Evolutionary conservation across 2,797 vertebrate species (phyloP), one percentile per base, ranked within the genome.

Genomic region (Threskiornis aethiopicus): DNA sequence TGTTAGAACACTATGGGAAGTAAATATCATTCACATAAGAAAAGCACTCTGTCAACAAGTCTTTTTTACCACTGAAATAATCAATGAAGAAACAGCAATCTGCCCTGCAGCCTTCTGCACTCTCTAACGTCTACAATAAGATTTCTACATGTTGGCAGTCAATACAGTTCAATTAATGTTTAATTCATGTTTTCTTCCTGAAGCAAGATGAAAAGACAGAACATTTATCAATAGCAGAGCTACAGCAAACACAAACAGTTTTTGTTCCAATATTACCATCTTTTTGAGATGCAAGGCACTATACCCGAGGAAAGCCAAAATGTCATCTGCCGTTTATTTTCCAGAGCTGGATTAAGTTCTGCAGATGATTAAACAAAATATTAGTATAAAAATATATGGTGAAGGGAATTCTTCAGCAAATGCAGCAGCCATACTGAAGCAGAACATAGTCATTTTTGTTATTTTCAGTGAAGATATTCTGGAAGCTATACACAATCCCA

Each of bases 81-180:
- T 97, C 97, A 93, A 95, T 96, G 96, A 90, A 89, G 94, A 86
- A 97, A 78, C 88, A 96, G 85, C 91, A 85, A 93, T 86, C 87
- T 87, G 41, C 89, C 94, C 94, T 84, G 72, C 58, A 96, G 96
- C 86, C 84, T 95, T 84, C 90, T 94, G 77, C 90, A 94, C 84
- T 94, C 70, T 78, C 92, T 88, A 97, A 67, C 28, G 2, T 95
- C 95, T 96, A 95, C 95, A 98, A 89, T 96, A 87, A 69, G 89
- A 96, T 96, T 96, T 94, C 94, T 95, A 79, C 86, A 39, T 64
- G 90, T 90, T 93, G 93, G 95, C 95, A 96, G 92, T 96, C 96
- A 95, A 92, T 92, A 95, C 87, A 81, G 85, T 95, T 94, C 96
- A 97, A 96, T 98, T 98, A 97, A 98, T 98, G 97, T 96, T 97